Percentiles rank a stretch among this genome's conserved stretches.
Conservation (phyloP, 2,797 vertebrate species). For the Rhinatrema bivittatum region DNA sequence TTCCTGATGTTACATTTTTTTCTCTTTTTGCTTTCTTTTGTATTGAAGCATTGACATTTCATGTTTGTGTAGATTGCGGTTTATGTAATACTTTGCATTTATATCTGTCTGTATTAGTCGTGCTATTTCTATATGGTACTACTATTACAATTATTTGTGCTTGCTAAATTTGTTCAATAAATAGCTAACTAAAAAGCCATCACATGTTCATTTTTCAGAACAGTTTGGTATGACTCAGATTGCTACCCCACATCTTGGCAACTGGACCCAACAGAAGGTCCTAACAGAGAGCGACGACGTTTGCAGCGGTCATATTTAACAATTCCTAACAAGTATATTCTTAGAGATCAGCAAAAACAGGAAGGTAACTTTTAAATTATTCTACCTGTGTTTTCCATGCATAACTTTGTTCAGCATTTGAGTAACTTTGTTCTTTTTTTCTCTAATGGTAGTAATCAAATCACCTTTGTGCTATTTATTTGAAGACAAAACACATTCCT, state of each 20-base stretch:
- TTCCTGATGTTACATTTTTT: too few relatives aligned
- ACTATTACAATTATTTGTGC: too few relatives aligned
- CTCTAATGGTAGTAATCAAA: conserved; percentile 66
- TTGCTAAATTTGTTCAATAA: too few relatives aligned
- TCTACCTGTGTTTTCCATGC: too few relatives aligned
- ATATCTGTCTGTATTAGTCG: too few relatives aligned
- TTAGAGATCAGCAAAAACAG: conserved; percentile 81
- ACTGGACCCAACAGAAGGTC: conserved; percentile 92
- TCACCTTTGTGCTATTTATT: conserved; percentile 85
- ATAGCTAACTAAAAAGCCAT: too few relatives aligned
- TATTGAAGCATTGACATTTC: too few relatives aligned
- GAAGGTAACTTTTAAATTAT: conserved; percentile 61
- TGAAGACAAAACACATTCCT: conserved; percentile 95
- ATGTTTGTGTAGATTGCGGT: too few relatives aligned
- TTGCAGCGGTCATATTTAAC: conserved; percentile 94
- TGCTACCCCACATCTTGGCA: conserved; percentile 95
- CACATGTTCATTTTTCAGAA: too few relatives aligned
- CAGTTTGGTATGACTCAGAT: conserved; percentile 86
- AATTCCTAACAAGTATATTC: conserved; percentile 96
- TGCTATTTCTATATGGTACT: too few relatives aligned
- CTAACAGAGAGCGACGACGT: conserved; percentile 87
- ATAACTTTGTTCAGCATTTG: neutral
- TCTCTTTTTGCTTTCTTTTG: too few relatives aligned
- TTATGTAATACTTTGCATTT: too few relatives aligned
- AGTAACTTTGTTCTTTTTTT: conserved; percentile 1